Base-by-base conservation (phyloP, 2,888 invertebrate genomes). In the Drymonia ruficornis region DNA sequence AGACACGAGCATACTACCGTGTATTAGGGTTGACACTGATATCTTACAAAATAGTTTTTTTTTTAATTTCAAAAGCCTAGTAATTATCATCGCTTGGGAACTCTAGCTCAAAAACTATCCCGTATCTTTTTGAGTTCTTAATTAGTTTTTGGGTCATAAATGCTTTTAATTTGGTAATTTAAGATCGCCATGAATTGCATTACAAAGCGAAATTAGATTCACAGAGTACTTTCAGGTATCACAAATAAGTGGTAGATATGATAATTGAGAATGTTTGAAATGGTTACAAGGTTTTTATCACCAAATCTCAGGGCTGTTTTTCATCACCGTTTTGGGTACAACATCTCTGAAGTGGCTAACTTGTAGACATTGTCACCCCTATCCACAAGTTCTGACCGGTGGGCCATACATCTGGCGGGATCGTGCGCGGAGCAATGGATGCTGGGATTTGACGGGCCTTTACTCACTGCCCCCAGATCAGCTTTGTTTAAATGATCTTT, bases 401-500 rank as follows among this genome's bases (percentile, higher is more conserved):
- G 47, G 46, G 80, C 72, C 84, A 84, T 86, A 81, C 91, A 91
- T 90, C 90, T 90, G 91, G 77, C 74, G 53, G 78, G 83, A 76
- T 82, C 91, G 91, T 91, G 91, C 78, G 78, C 80, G 63, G 61
- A 75, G 82, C 87, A 86, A 89, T 87, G 80, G 87, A 74, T 74
- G 72, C 65, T 69, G 79, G 90, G 91, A 91, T 91, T 91, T 87
- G 83, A 81, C 77, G 79, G 84, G 81, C 76, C 79, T 83, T 86
- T 83, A 86, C 79, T 87, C 84, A 86, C 84, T 70, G 75, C 71
- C 70, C 73, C 61, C 61, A 62, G 59, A 58, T 76, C 72, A 77
- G 82, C 83, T 87, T 86, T 87, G 85, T 88, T 81, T 84, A 81
- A 81, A 77, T 75, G 80, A 77, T 80, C 80, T 83, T 81, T 84